Evolutionary conservation across 2,113 vertebrate genomes (phyloP).

Genomic region (Picathartes gymnocephalus): DNA sequence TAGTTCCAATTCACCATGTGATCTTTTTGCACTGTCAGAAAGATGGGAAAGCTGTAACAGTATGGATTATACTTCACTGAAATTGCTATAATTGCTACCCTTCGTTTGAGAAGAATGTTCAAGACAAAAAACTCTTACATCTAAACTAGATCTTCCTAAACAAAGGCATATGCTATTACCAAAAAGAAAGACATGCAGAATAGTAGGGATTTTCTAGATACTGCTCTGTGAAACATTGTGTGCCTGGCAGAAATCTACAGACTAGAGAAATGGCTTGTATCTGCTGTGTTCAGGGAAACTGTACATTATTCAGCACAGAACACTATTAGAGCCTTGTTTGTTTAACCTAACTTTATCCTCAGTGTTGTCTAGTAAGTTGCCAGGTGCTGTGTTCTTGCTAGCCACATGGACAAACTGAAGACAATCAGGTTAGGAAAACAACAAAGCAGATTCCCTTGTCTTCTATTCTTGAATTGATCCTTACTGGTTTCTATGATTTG

Average conservation of each 20-base stretch:
- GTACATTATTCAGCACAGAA: neutral
- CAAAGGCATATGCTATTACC: neutral
- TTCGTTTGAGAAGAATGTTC: neutral
- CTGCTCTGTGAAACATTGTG: neutral
- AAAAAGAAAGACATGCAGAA: neutral
- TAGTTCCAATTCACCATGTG: neutral
- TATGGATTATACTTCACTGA: neutral
- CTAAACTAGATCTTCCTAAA: neutral
- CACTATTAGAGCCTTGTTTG: neutral
- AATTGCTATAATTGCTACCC: neutral
- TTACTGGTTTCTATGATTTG: neutral
- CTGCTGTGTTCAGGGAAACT: neutral
- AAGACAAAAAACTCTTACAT: neutral
- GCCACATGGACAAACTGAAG: neutral
- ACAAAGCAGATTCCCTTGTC: neutral
- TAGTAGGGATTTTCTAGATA: neutral
- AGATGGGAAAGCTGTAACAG: neutral
- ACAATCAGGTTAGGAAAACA: neutral
- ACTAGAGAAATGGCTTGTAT: neutral
- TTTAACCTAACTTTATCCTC: neutral
- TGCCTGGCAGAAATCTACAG: neutral
- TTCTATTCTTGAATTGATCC: neutral
- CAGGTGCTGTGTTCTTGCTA: neutral
- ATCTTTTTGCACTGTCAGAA: neutral
- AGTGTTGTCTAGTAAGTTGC: neutral